Percentiles rank a stretch among this genome's conserved stretches.
These are phyloP conservation scores for Parasteatoda tepidariorum DNA, from an alignment of 1,140 invertebrate species.

Conservation along the genomic window DNA sequence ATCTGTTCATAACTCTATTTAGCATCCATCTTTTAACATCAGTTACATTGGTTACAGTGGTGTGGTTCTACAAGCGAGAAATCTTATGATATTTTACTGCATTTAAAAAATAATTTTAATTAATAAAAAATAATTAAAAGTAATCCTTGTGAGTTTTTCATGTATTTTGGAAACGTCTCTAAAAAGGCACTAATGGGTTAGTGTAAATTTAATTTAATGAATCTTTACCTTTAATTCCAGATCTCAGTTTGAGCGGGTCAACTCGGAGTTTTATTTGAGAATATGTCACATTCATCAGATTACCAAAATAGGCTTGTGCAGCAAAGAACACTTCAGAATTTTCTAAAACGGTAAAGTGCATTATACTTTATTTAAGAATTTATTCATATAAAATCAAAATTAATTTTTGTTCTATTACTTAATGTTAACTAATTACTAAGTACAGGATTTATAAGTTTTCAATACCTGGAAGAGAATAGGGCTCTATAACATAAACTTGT, in stretches of 20 bases:
- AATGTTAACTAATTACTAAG: not conserved
- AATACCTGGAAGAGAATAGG: conserved; percentile 50
- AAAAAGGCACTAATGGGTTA: too few species aligned
- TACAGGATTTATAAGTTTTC: not conserved
- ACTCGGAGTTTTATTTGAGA: conserved; percentile 27
- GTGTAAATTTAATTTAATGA: too few species aligned
- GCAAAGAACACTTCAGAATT: conserved; percentile 36
- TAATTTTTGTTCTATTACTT: not conserved
- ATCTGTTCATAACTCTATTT: too few species aligned
- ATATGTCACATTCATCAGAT: conserved; percentile 26
- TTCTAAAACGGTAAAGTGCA: not conserved
- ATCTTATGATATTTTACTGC: too few species aligned
- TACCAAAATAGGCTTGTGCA: conserved; percentile 50
- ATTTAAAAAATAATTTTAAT: too few species aligned
- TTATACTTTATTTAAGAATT: not conserved
- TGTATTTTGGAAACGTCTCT: too few species aligned
- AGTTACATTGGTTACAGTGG: too few species aligned
- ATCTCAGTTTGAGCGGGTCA: conserved; percentile 31
- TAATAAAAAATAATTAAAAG: too few species aligned
- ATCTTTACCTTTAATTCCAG: conserved; percentile 42
- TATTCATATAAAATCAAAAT: not conserved
- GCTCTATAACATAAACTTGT: conserved; percentile 35
- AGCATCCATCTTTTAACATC: too few species aligned
- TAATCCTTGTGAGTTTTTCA: too few species aligned
- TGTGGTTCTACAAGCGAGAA: too few species aligned